Evolutionary conservation across 1,140 invertebrate genomes (phyloP).

Genomic region (Dinoponera quadriceps): DNA sequence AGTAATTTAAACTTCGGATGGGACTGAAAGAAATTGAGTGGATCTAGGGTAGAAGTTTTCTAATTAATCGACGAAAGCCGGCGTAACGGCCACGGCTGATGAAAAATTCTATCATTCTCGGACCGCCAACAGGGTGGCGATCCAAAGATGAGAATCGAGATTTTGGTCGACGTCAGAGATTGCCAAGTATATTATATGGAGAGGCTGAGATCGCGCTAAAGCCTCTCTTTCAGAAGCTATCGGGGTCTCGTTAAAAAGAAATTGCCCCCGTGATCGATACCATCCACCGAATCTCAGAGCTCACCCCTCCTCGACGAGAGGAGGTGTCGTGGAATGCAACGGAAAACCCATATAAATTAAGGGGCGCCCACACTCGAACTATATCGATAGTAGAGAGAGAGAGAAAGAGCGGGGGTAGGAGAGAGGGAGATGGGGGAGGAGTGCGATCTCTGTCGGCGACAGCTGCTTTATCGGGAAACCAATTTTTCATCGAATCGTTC

Average conservation of each 20-base stretch:
- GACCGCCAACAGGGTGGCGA: neutral
- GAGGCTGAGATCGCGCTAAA: slow-evolving; percentile 59
- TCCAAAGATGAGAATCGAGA: slow-evolving; percentile 67
- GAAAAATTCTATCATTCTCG: slow-evolving; percentile 70
- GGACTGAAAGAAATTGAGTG: slow-evolving; percentile 55
- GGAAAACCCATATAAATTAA: slow-evolving; percentile 68
- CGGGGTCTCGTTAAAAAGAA: slow-evolving; percentile 74
- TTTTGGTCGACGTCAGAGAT: slow-evolving; percentile 56
- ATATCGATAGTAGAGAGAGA: slow-evolving; percentile 5
- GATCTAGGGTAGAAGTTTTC: slow-evolving; percentile 66
- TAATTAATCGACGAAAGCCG: slow-evolving; percentile 69
- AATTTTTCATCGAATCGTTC: slow-evolving; percentile 38
- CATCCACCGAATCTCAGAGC: slow-evolving; percentile 28
- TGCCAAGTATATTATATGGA: slow-evolving; percentile 38
- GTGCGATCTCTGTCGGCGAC: slow-evolving; percentile 62
- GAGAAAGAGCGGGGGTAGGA: neutral
- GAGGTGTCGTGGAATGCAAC: slow-evolving; percentile 23
- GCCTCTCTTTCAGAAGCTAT: slow-evolving; percentile 61
- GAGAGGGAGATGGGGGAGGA: neutral
- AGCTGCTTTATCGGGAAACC: slow-evolving; percentile 63
- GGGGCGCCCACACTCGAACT: slow-evolving; percentile 9
- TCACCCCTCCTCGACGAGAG: neutral
- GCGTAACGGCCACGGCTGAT: slow-evolving; percentile 45
- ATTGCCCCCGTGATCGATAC: slow-evolving; percentile 76
- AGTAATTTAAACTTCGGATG: slow-evolving; percentile 67